phyloP scores from a whole-genome alignment of 2,888 invertebrate genomes.

The Ceraclea dissimilis region DNA sequence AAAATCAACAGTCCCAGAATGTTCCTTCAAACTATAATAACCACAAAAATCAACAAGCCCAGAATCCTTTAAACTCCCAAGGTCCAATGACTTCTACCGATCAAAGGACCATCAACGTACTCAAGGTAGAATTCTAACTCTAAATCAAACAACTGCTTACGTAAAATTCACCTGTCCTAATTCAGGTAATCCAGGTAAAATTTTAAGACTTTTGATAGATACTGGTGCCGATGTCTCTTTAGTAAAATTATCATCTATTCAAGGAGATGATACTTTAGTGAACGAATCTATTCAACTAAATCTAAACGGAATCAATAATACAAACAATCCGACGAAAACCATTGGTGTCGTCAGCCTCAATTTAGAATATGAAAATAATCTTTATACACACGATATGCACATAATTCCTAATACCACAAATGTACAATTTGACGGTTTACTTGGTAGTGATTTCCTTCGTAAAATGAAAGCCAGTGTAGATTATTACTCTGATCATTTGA shows the following conservation, averaged over 20 bases:
- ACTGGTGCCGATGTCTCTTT: conserved; percentile 12
- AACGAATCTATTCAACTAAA: conserved; percentile 2
- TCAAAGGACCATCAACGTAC: background rate
- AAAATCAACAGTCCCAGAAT: too few species aligned
- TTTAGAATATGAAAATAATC: background rate
- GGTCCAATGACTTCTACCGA: conserved; percentile 5
- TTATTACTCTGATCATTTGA: conserved; percentile 1
- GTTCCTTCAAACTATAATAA: too few species aligned
- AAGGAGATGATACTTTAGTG: background rate
- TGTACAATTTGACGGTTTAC: conserved; percentile 7
- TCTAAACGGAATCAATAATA: conserved; percentile 6
- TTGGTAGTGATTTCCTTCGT: conserved; percentile 8
- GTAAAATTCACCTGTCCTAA: conserved; percentile 3
- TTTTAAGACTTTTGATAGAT: conserved; percentile 6
- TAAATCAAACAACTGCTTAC: background rate
- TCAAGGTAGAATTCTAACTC: conserved; percentile 7
- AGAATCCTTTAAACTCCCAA: conserved; percentile 5
- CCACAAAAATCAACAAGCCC: background rate
- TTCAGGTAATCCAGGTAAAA: background rate
- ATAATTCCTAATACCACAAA: conserved; percentile 2
- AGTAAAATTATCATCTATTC: conserved; percentile 3
- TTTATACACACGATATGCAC: background rate
- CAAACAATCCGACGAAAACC: conserved; percentile 2
- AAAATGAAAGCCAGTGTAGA: conserved; percentile 3
- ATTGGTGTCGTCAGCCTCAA: background rate